A percentile compares a stretch with the other conserved stretches of the same genome.
Evolutionary conservation across 2,888 invertebrate species (phyloP).

Genomic region (Meandrusa payeni): DNA sequence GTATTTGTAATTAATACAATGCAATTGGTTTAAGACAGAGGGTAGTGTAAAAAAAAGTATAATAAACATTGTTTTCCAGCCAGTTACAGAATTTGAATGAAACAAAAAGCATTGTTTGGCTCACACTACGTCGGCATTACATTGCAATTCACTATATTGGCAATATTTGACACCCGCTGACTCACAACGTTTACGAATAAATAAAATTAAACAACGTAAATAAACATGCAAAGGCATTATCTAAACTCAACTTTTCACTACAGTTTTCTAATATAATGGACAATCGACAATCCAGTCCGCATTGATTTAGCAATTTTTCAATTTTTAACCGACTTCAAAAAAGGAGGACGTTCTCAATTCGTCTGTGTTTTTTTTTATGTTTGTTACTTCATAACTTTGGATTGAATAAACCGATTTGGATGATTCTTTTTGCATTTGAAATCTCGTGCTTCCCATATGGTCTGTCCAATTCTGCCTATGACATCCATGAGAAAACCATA

Average conservation of each 20-base stretch:
- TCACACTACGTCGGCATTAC: conserved; percentile 25
- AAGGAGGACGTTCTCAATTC: too few species aligned
- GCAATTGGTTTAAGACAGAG: not conserved
- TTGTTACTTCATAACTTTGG: too few species aligned
- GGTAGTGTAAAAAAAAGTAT: not conserved
- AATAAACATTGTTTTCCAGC: not conserved
- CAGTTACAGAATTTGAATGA: not conserved
- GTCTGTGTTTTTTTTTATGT: too few species aligned
- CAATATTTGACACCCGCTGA: conserved; percentile 29
- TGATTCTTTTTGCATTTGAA: too few species aligned
- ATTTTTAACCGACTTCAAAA: too few species aligned
- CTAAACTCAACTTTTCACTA: too few species aligned
- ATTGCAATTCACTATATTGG: conserved; percentile 17
- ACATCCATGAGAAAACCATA: too few species aligned
- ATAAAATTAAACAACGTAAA: conserved; percentile 5
- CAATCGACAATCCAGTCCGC: conserved; percentile 8
- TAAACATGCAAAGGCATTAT: too few species aligned
- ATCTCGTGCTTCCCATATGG: too few species aligned
- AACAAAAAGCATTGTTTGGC: conserved; percentile 27
- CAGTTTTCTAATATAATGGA: conserved; percentile 21
- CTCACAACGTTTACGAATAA: conserved; percentile 26
- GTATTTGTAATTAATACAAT: too few species aligned
- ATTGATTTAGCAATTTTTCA: conserved; percentile 1
- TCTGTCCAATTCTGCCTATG: too few species aligned
- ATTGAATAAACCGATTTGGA: too few species aligned